These are phyloP conservation scores for Cheracebus regulus DNA, from an alignment of 2,797 vertebrate species.

Conservation along the genomic window DNA sequence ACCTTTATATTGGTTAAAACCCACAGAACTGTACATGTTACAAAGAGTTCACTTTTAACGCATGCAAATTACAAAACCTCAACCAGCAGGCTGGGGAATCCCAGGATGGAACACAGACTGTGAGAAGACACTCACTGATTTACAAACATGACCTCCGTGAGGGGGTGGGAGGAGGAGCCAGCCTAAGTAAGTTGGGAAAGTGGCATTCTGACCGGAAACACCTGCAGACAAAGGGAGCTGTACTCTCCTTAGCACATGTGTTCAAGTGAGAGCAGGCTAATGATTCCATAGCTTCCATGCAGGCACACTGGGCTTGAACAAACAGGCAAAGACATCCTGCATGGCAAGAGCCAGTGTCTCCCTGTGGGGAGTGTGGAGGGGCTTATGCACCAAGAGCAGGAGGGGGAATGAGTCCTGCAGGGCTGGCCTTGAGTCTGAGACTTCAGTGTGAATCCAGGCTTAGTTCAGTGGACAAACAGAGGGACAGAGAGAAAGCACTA, in stretches of 20 bases:
- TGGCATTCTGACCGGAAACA: neutral
- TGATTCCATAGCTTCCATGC: neutral
- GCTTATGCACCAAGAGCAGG: neutral
- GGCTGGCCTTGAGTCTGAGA: neutral
- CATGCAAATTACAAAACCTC: neutral
- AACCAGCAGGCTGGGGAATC: neutral
- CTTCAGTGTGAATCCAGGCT: neutral
- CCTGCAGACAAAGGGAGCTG: neutral
- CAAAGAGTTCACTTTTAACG: accelerated
- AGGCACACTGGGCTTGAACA: neutral
- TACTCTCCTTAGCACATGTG: neutral
- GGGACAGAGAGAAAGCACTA: neutral
- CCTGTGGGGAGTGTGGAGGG: neutral
- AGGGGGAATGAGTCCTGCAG: accelerated
- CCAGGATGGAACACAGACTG: neutral
- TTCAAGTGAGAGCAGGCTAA: neutral
- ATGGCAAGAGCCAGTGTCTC: neutral
- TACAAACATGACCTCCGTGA: neutral
- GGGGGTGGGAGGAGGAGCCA: neutral
- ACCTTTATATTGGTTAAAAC: neutral
- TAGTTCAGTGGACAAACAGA: neutral
- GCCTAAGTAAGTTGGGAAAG: neutral
- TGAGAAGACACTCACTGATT: too few species aligned
- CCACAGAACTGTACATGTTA: neutral
- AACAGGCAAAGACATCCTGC: accelerated